phyloP scores from a whole-genome alignment of 2,113 vertebrate species.

The Ciconia stormi region DNA sequence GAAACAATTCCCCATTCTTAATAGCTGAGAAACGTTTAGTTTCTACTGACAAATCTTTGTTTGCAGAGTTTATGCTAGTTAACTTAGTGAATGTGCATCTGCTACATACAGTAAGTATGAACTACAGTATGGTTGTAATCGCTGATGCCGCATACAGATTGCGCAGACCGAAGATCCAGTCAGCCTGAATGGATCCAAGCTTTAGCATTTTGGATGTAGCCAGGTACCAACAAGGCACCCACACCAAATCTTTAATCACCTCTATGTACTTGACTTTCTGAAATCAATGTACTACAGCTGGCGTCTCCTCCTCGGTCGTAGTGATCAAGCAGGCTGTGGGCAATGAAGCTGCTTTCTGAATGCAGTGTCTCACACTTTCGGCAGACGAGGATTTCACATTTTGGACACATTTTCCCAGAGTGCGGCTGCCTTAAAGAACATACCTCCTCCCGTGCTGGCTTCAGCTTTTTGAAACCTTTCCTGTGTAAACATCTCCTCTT shows the following conservation, averaged over 20 bases:
- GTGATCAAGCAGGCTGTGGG: conserved; percentile 73
- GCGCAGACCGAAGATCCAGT: rapidly evolving
- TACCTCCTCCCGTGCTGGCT: neutral
- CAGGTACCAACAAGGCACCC: neutral
- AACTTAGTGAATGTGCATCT: neutral
- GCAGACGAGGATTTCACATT: conserved; percentile 64
- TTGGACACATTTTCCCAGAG: conserved; percentile 58
- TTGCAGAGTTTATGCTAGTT: neutral
- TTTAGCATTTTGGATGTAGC: too few relatives aligned
- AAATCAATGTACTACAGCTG: neutral
- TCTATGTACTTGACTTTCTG: neutral
- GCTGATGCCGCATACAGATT: rapidly evolving
- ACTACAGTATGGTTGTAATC: neutral
- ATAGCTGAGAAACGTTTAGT: neutral
- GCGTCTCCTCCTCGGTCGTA: conserved; percentile 36
- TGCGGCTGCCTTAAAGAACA: neutral
- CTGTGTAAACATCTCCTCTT: neutral
- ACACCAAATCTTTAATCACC: neutral
- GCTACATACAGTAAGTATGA: neutral
- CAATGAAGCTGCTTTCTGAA: conserved; percentile 65
- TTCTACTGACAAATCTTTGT: neutral
- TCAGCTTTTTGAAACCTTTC: conserved; percentile 12
- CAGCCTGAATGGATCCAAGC: neutral
- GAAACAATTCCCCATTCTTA: neutral
- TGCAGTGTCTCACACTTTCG: conserved; percentile 64